Base-by-base conservation (phyloP, 2,797 vertebrate genomes). In the Centropyge bicolor region DNA sequence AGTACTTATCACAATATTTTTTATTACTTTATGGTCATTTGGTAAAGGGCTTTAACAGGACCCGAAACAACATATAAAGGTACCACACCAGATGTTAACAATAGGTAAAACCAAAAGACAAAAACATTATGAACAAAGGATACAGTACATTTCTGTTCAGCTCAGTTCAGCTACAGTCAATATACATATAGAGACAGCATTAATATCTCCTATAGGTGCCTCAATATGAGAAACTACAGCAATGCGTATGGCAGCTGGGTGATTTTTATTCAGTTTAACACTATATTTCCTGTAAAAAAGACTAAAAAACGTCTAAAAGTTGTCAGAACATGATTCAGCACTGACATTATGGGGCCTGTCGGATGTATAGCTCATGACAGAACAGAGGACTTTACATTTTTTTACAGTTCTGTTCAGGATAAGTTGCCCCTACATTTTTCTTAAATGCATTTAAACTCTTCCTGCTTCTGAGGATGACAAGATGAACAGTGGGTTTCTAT, bases 221-320 rank as follows among this genome's bases (percentile, higher is more conserved):
- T 72, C 19, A 36, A 24, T 48, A 17, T 63, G 17, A 63, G 24
- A 36, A 36, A 7, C 27, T 17, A 64, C 51, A 45, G 41, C 56
- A 36, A 45, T 20, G 41, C 59, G 57, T 9, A 40, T 38, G 62
- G 61, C 63, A 68, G n/a, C n/a, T n/a, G n/a, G n/a, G n/a, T n/a
- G n/a, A n/a, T n/a, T 59, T 52, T 35, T n/a, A 59, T 6, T 59
- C 46, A 49, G 20, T 69, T 69, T 46, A 57, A 85, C 40, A 55
- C 74, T 20, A 70, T 54, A 43, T 36, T 74, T 74, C 19, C 12
- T 45, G 24, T 41, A 65, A 46, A 20, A 38, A 38, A n/a, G n/a
- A n/a, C n/a, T n/a, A n/a, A n/a, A 57, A 73, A 54, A 51, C 41
- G 16, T 76, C 41, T 49, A 5, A 14, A 12, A 16, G 17, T n/a